Evolutionary conservation across 2,113 vertebrate species (phyloP).

Genomic region (Urocitellus parryii): DNA sequence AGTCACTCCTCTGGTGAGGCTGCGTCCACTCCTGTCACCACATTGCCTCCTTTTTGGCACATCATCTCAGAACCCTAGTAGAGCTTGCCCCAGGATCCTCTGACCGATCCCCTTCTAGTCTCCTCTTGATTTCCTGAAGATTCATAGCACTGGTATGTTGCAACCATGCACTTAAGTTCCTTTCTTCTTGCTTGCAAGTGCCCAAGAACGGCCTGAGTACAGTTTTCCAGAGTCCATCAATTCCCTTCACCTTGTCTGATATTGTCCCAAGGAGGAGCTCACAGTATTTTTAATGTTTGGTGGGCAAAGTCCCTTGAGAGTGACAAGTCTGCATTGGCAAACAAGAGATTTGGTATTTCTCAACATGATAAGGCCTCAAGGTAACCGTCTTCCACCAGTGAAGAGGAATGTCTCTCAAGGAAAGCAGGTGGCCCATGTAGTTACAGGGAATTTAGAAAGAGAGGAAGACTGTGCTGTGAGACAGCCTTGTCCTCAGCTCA

Average conservation of each 20-base stretch:
- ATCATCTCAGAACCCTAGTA: not conserved
- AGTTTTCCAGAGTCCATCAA: not conserved
- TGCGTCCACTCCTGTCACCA: not conserved
- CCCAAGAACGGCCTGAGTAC: not conserved
- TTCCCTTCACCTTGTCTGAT: not conserved
- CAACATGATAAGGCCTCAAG: not conserved
- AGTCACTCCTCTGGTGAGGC: not conserved
- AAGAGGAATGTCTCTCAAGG: not conserved
- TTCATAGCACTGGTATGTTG: not conserved
- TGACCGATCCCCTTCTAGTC: fast-evolving
- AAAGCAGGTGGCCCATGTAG: not conserved
- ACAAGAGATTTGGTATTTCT: not conserved
- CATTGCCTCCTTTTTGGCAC: not conserved
- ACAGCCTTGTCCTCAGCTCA: not conserved
- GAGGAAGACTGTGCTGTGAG: too few species aligned
- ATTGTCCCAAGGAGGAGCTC: not conserved
- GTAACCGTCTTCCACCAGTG: not conserved
- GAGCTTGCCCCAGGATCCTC: not conserved
- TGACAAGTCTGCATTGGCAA: not conserved
- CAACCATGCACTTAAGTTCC: fast-evolving
- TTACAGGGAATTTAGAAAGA: not conserved
- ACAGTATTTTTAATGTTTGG: not conserved
- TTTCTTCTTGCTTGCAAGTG: not conserved
- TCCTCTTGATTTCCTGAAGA: not conserved
- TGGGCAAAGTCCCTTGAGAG: not conserved